A percentile compares a stretch with the other conserved stretches of the same genome.
phyloP scores from a whole-genome alignment of 2,113 vertebrate genomes.

The Serinus canaria region DNA sequence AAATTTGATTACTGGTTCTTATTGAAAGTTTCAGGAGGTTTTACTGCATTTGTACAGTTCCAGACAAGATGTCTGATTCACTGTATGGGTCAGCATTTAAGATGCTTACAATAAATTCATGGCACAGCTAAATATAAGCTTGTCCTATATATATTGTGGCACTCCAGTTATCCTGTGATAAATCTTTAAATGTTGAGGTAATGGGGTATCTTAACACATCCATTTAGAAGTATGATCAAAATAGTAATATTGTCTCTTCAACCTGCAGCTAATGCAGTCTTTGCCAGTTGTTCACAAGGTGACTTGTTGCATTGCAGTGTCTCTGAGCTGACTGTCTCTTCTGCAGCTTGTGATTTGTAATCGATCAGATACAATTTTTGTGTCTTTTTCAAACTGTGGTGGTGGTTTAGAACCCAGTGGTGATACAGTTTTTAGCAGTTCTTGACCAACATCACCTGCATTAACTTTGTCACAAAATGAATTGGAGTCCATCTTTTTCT shows the following conservation, averaged over 20 bases:
- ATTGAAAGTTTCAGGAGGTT: background rate
- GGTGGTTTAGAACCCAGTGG: background rate
- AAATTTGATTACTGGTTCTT: constrained; percentile 3
- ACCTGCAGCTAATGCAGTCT: constrained; percentile 60
- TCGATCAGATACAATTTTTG: fast-evolving
- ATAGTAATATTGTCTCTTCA: constrained; percentile 72
- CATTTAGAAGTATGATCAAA: constrained; percentile 62
- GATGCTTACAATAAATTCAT: background rate
- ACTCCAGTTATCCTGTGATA: background rate
- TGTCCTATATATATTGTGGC: background rate
- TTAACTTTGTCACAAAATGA: background rate
- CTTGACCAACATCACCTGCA: background rate
- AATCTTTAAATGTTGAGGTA: background rate
- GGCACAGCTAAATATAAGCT: background rate
- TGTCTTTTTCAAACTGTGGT: background rate
- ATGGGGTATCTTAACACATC: background rate
- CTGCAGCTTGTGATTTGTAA: background rate
- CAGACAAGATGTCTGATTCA: background rate
- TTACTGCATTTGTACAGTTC: background rate
- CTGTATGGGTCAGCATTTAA: background rate
- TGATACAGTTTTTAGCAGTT: background rate
- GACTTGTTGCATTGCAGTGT: constrained; percentile 29
- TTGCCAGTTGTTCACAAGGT: constrained; percentile 46
- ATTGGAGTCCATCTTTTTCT: background rate
- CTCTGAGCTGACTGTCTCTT: background rate